Conservation (phyloP, 1,140 invertebrate genomes). For the Microplitis mediator region DNA sequence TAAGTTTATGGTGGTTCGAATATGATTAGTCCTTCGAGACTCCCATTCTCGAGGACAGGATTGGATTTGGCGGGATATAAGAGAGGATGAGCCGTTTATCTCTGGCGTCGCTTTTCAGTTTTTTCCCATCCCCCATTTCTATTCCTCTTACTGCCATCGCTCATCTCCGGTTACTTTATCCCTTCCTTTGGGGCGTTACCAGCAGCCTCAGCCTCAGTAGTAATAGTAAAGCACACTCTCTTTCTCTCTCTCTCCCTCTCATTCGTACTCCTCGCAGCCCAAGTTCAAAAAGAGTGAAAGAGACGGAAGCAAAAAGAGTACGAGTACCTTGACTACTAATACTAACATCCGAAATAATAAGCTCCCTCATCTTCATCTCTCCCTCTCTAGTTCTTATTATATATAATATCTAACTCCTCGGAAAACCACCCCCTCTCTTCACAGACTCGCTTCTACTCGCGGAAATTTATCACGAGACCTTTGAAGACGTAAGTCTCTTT, state of each 20-base stretch:
- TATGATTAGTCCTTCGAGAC: conserved; percentile 55
- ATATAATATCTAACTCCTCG: no score
- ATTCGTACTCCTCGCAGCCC: not conserved
- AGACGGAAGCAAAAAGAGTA: not conserved
- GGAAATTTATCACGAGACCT: conserved; percentile 45
- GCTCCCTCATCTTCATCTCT: conserved; percentile 18
- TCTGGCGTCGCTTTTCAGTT: conserved; percentile 60
- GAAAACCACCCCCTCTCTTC: not conserved
- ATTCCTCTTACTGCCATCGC: conserved; percentile 29
- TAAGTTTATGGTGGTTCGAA: conserved; percentile 35
- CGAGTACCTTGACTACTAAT: not conserved
- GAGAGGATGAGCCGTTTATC: conserved; percentile 61
- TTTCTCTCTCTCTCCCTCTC: conserved; percentile 42
- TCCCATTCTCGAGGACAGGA: conserved; percentile 42
- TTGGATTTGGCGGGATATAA: conserved; percentile 41
- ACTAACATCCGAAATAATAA: conserved; percentile 12
- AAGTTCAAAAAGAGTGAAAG: no score
- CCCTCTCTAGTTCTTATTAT: conserved; percentile 11
- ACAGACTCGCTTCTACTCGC: conserved; percentile 37
- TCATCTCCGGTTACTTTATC: conserved; percentile 47
- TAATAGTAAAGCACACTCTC: conserved; percentile 32
- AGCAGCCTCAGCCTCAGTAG: conserved; percentile 10
- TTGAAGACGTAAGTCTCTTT: conserved; percentile 41
- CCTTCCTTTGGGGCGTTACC: conserved; percentile 47
- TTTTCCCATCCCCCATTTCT: conserved; percentile 40